Evolutionary conservation across 2,113 vertebrate species (phyloP).

Genomic region (Callocephalon fimbriatum): DNA sequence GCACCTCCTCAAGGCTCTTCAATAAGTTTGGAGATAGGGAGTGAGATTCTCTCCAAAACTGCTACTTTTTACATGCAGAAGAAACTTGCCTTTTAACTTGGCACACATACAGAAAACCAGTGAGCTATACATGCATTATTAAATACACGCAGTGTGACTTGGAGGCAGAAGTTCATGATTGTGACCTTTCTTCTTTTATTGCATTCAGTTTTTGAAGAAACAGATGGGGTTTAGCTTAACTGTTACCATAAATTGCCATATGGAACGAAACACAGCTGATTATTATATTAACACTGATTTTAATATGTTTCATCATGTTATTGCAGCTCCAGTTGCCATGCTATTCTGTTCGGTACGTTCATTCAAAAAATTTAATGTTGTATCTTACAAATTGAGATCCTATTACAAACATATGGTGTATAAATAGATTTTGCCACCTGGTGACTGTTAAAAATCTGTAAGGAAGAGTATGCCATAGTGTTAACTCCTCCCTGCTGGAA

Average conservation of each 20-base stretch:
- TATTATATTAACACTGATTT: constrained; percentile 80
- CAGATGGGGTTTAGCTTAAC: constrained; percentile 80
- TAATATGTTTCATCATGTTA: constrained; percentile 76
- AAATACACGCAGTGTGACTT: not conserved
- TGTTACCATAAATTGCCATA: constrained; percentile 81
- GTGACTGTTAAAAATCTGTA: constrained; percentile 53
- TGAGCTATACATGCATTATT: constrained; percentile 36
- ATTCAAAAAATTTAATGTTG: constrained; percentile 61
- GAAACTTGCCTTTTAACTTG: constrained; percentile 44
- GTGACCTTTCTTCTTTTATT: constrained; percentile 56
- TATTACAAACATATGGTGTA: constrained; percentile 69
- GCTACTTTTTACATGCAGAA: not conserved
- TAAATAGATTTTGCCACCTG: constrained; percentile 73
- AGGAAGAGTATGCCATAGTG: constrained; percentile 25
- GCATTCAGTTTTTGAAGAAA: constrained; percentile 66
- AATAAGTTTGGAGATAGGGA: not conserved
- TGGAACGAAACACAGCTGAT: constrained; percentile 79
- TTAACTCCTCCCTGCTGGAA: constrained; percentile 64
- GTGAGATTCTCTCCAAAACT: not conserved
- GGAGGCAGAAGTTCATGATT: constrained; percentile 48
- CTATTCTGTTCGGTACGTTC: constrained; percentile 70
- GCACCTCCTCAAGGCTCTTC: not conserved
- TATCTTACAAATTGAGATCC: constrained; percentile 50
- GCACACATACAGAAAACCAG: not conserved
- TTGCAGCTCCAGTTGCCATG: constrained; percentile 66